Evolutionary conservation across 2,797 vertebrate species (phyloP), one percentile per base, ranked within the genome.

Genomic region (Bryconaethiops microstoma): DNA sequence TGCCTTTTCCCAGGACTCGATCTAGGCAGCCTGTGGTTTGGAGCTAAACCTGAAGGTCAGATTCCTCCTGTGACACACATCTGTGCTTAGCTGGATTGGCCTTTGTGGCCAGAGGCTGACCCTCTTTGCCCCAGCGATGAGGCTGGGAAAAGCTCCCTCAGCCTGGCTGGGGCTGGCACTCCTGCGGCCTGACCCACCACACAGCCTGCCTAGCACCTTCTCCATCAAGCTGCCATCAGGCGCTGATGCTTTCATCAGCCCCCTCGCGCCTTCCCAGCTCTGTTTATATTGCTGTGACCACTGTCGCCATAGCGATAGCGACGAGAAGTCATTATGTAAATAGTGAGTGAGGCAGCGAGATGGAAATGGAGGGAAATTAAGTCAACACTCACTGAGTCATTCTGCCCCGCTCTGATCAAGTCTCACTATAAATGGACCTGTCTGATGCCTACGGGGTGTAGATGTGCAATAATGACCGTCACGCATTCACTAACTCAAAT

Each of bases 61-160:
- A 87, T 83, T 87, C 89, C 91, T 88, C 88, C 23, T 84, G 86
- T 89, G 90, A 91, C 89, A 92, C 91, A 93, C 92, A 93, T 94
- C 89, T 92, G 90, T 81, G 88, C 88, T 83, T 80, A 90, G 83
- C 87, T 86, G 84, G 86, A 88, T 87, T 92, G 90, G 82, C 84
- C 88, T 82, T 65, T 86, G 86, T 87, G 88, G 92, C 86, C 89
- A 88, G 79, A 87, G 89, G 16, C 79, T 90, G 90, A 92, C 88
- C 88, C 83, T 90, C 59, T 89, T 90, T 79, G 60, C 79, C 80
- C 87, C 14, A 72, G 82, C 83, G 86, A 60, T 62, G 52, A 76
- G 60, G 83, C 42, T 79, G 82, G 25, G 79, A 88, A 86, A 89
- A 52, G 54, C 57, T 77, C 39, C 21, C 48, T 69, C 50, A 42